Evolutionary conservation across 2,888 invertebrate genomes (phyloP), one percentile per base, ranked within the genome.

Genomic region (Electrophaes corylata): DNA sequence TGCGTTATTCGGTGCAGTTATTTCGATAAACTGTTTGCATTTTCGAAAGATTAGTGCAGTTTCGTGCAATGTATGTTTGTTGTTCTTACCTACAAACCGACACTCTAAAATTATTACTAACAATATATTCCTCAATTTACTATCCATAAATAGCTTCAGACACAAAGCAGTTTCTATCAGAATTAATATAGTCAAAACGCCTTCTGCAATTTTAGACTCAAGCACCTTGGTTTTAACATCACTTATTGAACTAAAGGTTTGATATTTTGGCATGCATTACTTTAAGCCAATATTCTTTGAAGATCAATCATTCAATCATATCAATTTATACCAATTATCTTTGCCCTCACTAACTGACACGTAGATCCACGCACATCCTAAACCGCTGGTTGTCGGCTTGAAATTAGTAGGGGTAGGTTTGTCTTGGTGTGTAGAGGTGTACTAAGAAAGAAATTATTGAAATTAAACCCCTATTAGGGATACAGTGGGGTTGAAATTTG

Each of bases 21-120:
- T 83, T 82, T 78, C 76, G 73, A 81, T 83, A 78, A 82, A 82
- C 75, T 83, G 83, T 84, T 83, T 81, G 80, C 79, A 66, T 75
- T 67, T 71, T 73, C 67, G 57, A 73, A 74, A 73, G 67, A 77
- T 77, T 75, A 75, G 72, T 74, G 68, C 67, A 75, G 71, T 65
- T 67, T 59, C 66, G 58, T 67, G 62, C 65, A 70, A 71, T 41
- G 50, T 69, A 65, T 62, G 63, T 55, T 64, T 72, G 66, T 75
- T 72, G 67, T 68, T 74, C 55, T 78, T 72, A 72, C 70, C 70
- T 60, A 72, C 64, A 51, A 58, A 60, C 65, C 31, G 55, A 56
- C 56, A 64, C 66, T 60, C 57, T 53, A 56, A 65, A 60, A 61
- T 58, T 58, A 55, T 59, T 59, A 57, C 45, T 45, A 52, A 50